Evolutionary conservation across 1,140 invertebrate genomes (phyloP).

Genomic region (Hyles euphorbiae): DNA sequence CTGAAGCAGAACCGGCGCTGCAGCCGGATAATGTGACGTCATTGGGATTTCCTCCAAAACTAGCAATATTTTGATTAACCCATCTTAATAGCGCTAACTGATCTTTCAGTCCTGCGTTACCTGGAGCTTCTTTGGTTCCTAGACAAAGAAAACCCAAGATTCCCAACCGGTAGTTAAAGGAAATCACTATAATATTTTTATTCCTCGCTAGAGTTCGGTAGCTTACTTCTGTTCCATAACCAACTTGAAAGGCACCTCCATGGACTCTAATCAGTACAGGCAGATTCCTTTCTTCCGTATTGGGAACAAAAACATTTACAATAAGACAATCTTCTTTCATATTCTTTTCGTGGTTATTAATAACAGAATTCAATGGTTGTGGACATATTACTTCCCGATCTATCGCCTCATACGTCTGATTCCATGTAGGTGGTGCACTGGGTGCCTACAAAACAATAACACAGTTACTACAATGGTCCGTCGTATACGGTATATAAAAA

Average conservation of each 20-base stretch:
- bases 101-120: constrained; percentile 47
- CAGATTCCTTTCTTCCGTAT: constrained; percentile 32
- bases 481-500: too few species aligned
- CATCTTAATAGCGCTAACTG: constrained; percentile 40
- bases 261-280: constrained; percentile 44
- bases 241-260: constrained; percentile 35
- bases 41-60: constrained; percentile 45
- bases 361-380: not conserved
- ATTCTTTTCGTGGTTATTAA: too few species aligned
- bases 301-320: constrained; percentile 37
- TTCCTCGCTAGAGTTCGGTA: constrained; percentile 25
- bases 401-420: too few species aligned
- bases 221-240: constrained; percentile 16
- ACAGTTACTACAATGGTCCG: too few species aligned
- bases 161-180: constrained; percentile 40
- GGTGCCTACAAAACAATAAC: too few species aligned
- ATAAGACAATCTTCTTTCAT: constrained; percentile 17
- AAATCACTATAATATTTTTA: constrained; percentile 30
- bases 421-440: too few species aligned
- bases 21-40: constrained; percentile 41
- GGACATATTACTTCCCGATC: not conserved
- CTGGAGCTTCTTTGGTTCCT: constrained; percentile 36
- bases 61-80: constrained; percentile 41
- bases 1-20: constrained; percentile 39
- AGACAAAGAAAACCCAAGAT: constrained; percentile 40